A percentile compares a stretch with the other conserved stretches of the same genome.
phyloP scores from a whole-genome alignment of 1,140 invertebrate genomes.

The Adelges cooleyi region DNA sequence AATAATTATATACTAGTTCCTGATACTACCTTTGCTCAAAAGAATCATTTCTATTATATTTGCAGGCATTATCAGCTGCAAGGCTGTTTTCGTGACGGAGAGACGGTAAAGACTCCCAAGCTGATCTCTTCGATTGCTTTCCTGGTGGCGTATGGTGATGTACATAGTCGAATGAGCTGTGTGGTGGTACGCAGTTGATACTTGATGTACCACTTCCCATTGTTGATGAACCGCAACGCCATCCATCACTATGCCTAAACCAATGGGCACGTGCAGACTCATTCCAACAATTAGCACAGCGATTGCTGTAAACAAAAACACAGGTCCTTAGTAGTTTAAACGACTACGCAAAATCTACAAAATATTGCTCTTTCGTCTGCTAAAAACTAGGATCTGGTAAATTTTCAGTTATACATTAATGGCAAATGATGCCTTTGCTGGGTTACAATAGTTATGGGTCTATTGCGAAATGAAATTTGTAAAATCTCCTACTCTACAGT shows the following conservation, averaged over 20 bases:
- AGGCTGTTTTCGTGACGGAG: constrained; percentile 66
- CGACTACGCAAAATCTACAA: too few species aligned
- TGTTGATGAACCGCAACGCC: constrained; percentile 64
- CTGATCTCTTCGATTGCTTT: constrained; percentile 55
- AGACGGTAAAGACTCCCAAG: constrained; percentile 73
- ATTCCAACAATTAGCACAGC: constrained; percentile 71
- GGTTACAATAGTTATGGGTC: too few species aligned
- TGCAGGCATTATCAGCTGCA: constrained; percentile 66
- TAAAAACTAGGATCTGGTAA: too few species aligned
- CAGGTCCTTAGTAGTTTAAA: too few species aligned
- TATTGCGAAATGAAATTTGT: too few species aligned
- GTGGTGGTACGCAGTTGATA: constrained; percentile 35
- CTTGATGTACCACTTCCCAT: constrained; percentile 46
- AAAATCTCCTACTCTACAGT: too few species aligned
- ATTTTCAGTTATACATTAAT: too few species aligned
- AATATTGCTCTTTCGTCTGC: too few species aligned
- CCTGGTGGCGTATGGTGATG: constrained; percentile 30
- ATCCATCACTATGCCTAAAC: constrained; percentile 76
- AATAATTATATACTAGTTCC: too few species aligned
- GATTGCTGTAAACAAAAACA: constrained; percentile 29
- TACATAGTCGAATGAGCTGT: constrained; percentile 35
- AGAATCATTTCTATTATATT: constrained; percentile 70
- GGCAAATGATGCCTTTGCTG: too few species aligned
- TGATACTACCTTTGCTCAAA: constrained; percentile 72
- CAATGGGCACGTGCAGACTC: constrained; percentile 71